Conservation (phyloP, 35 echinoderm and acorn worm species). For the Eucidaris tribuloides region DNA sequence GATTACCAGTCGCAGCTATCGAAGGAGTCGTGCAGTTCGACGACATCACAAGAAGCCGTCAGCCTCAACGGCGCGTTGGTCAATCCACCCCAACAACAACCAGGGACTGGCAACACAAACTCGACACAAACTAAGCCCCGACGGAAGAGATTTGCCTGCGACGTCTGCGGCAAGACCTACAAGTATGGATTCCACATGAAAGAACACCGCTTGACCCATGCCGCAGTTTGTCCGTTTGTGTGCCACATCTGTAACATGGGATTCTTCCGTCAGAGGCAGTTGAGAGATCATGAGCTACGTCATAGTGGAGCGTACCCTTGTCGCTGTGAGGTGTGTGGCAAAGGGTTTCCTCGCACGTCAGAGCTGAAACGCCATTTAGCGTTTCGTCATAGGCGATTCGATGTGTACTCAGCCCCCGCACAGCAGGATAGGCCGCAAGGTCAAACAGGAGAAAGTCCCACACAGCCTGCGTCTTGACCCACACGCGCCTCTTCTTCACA, state of each 20-base stretch:
- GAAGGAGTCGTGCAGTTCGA: no score
- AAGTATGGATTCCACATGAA: constrained; percentile 64
- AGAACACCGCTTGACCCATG: constrained; percentile 65
- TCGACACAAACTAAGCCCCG: no score
- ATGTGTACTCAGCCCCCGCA: no score
- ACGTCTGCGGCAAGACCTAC: constrained; percentile 67
- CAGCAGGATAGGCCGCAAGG: no score
- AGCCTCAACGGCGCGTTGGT: no score
- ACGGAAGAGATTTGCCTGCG: constrained; percentile 20
- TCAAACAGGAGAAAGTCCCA: no score
- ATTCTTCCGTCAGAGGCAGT: constrained; percentile 46
- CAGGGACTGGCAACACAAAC: no score
- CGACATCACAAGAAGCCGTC: no score
- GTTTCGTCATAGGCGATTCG: not conserved
- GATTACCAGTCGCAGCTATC: no score
- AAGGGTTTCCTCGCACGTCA: constrained; percentile 47
- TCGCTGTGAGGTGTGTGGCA: constrained; percentile 48
- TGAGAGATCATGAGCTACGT: constrained; percentile 53
- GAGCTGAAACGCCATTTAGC: constrained; percentile 37
- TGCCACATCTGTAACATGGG: constrained; percentile 52
- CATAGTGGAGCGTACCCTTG: constrained; percentile 52
- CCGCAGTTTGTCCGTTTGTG: constrained; percentile 38
- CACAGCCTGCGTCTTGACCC: no score
- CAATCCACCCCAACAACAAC: no score
- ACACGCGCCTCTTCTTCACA: no score